These are phyloP conservation scores for Epinephelus lanceolatus DNA, from an alignment of 2,113 vertebrate genomes.

Conservation along the genomic window DNA sequence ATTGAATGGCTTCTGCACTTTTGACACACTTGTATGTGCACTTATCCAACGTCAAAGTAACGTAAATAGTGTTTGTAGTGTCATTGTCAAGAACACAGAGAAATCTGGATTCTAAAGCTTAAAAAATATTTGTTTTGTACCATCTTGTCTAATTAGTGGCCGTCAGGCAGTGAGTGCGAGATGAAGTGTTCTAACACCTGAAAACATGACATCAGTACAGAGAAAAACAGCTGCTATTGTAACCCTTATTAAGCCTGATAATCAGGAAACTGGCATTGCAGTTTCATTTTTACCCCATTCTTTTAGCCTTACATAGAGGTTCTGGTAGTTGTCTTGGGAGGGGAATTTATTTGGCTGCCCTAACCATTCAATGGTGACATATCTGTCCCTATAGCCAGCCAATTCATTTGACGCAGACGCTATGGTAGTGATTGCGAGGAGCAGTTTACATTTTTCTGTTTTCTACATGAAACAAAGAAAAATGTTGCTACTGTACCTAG, in stretches of 20 bases:
- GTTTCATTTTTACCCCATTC: no score
- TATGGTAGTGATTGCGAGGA: background rate
- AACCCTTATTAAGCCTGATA: no score
- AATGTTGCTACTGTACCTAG: background rate
- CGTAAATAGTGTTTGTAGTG: background rate
- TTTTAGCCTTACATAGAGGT: background rate
- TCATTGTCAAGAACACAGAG: background rate
- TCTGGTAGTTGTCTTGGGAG: background rate
- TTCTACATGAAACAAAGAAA: background rate
- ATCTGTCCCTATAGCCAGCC: background rate
- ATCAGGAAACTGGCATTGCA: no score
- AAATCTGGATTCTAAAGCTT: background rate
- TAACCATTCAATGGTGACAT: background rate
- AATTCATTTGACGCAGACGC: background rate
- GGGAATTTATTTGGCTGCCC: background rate
- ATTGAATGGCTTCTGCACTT: background rate
- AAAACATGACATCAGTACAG: background rate
- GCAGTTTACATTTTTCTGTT: background rate
- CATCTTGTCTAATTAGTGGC: background rate
- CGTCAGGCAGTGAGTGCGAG: background rate
- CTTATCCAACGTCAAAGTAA: slow-evolving; percentile 10
- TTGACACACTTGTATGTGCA: background rate
- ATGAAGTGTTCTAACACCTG: background rate
- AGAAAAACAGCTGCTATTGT: no score
- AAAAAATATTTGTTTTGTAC: background rate